phyloP scores from a whole-genome alignment of 2,113 vertebrate species.

The Lota lota region DNA sequence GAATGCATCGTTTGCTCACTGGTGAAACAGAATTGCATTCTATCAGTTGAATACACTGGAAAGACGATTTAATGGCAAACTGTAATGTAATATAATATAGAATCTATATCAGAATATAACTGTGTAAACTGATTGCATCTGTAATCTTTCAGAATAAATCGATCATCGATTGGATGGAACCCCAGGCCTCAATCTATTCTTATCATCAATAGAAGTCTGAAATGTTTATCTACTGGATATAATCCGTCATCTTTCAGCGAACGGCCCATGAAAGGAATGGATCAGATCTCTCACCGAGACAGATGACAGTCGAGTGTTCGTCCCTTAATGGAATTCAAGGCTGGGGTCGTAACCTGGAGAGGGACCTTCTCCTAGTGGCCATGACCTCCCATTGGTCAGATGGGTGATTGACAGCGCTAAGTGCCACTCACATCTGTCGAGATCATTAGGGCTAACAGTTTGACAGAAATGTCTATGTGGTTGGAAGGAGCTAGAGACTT shows the following conservation, averaged over 20 bases:
- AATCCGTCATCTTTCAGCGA: neutral
- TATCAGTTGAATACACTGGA: too few relatives aligned
- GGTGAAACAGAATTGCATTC: too few relatives aligned
- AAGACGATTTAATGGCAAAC: too few relatives aligned
- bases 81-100: too few relatives aligned
- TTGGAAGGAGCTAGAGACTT: neutral
- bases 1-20: too few relatives aligned
- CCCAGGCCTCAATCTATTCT: too few relatives aligned
- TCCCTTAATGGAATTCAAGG: neutral
- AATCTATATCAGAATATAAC: too few relatives aligned
- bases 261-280: neutral
- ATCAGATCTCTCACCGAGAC: neutral
- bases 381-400: neutral
- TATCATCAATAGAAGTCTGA: too few relatives aligned
- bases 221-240: neutral
- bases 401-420: constrained; percentile 9
- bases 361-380: constrained; percentile 11
- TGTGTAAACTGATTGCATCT: too few relatives aligned
- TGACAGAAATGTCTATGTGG: neutral
- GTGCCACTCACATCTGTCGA: neutral
- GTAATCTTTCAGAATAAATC: too few relatives aligned
- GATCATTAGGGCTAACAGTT: neutral
- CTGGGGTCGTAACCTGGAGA: neutral
- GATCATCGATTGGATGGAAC: too few relatives aligned
- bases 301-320: neutral